Conservation (phyloP, 2,888 invertebrate genomes). For the Drosophila maculinotata region DNA sequence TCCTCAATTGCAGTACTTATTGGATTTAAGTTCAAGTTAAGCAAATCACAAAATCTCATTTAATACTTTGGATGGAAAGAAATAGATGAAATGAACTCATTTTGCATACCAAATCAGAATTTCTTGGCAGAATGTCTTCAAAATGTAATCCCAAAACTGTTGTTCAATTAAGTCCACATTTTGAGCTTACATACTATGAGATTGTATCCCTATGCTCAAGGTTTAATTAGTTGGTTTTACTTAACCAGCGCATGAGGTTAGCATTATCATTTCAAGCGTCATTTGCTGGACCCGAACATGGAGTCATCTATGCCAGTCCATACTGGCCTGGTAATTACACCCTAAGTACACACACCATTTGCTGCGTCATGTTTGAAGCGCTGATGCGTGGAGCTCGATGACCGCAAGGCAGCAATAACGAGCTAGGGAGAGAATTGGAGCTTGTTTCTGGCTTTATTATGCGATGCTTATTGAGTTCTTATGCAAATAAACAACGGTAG, state of each 20-base stretch:
- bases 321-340: conserved; percentile 49
- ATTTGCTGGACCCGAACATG: conserved; percentile 59
- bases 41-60: neutral
- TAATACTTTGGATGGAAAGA: no score
- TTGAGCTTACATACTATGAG: neutral
- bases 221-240: conserved; percentile 9
- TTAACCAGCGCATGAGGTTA: conserved; percentile 13
- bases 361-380: conserved; percentile 54
- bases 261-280: conserved; percentile 60
- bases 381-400: conserved; percentile 40
- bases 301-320: conserved; percentile 15
- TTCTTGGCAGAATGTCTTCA: neutral
- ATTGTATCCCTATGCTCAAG: neutral
- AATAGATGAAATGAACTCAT: no score
- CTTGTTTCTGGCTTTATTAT: conserved; percentile 53
- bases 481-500: conserved; percentile 67
- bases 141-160: neutral
- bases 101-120: no score
- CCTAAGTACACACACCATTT: conserved; percentile 62
- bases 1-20: conserved; percentile 3
- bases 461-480: conserved; percentile 61
- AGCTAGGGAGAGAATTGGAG: conserved; percentile 26
- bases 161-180: neutral
- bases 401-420: conserved; percentile 46
- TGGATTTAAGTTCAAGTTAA: neutral